These are phyloP conservation scores for Theonella swinhoei DNA, from an alignment of 37 sponge, comb jelly and placozoan species.

Conservation along the genomic window DNA sequence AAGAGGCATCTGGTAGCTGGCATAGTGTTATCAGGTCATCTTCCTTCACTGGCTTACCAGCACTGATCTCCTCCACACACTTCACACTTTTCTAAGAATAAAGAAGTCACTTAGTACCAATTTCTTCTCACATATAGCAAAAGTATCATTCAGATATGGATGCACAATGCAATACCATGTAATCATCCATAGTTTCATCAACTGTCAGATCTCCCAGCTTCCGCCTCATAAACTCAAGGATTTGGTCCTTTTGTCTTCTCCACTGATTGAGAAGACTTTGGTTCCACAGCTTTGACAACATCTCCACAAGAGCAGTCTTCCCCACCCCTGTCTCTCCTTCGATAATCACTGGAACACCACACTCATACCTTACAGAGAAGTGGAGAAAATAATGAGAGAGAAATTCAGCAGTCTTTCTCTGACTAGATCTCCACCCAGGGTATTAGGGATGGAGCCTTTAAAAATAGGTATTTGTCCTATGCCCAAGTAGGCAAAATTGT, in stretches of 20 bases:
- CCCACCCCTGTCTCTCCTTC: constrained; percentile 98
- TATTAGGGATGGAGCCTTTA: too few species aligned
- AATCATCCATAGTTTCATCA: constrained; percentile 1
- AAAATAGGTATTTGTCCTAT: too few species aligned
- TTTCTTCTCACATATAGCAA: too few species aligned
- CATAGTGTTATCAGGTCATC: constrained; percentile 34
- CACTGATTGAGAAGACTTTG: constrained; percentile 63
- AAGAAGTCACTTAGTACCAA: not conserved
- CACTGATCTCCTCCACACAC: constrained; percentile 26
- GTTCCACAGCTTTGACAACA: constrained; percentile 89
- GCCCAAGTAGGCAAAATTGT: not conserved
- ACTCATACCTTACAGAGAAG: constrained; percentile 28
- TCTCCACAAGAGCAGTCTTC: constrained; percentile 88
- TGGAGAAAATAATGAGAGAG: not conserved
- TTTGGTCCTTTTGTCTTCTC: constrained; percentile 35
- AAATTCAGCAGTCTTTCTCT: too few species aligned
- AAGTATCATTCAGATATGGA: too few species aligned
- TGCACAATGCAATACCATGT: too few species aligned
- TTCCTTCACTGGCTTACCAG: constrained; percentile 15
- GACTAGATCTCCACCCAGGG: too few species aligned
- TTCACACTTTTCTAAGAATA: constrained; percentile 40
- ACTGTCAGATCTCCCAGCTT: constrained; percentile 21
- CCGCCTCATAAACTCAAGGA: constrained; percentile 26
- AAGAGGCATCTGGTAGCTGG: constrained; percentile 22
- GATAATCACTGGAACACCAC: constrained; percentile 90